Base-by-base conservation (phyloP, 2,888 invertebrate species). In the Microlaimidae sp. region DNA sequence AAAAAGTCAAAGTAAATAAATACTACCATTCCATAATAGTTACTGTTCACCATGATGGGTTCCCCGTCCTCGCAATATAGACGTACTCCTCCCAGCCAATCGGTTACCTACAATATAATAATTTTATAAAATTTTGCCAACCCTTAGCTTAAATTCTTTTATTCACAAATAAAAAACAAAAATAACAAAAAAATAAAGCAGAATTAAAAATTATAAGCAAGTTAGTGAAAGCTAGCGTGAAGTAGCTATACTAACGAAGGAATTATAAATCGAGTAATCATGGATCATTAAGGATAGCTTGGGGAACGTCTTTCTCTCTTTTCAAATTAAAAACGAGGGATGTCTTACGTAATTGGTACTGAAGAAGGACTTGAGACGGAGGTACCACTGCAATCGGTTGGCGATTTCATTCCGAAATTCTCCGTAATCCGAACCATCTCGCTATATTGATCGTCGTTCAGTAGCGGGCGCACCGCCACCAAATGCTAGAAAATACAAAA, bases 41-140 rank as follows among this genome's bases (percentile, higher is more conserved):
- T 97, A 45, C 90, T 90, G 76, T 95, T 95, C 58, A 97, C 86
- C 85, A 97, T 92, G 47, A 97, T 78, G 0, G 95, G 89, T 1
- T 87, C n/a, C 84, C 54, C 97, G 80, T 19, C 93, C 92, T 52
- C 92, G 78, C 29, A 97, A 78, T n/a, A 71, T 97, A 97, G 23
- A 97, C 92, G 70, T 90, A 97, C 72, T 97, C 93, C 73, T 97
- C 97, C 97, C 97, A 97, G n/a, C 97, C 97, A 97, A 80, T 99
- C 97, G 1, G 92, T 90, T 0, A 95, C 92, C 75, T 93, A 59
- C 1, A 32, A 32, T 13, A n/a, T n/a, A n/a, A n/a, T n/a, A n/a
- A n/a, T n/a, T n/a, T n/a, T n/a, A n/a, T n/a, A 45, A 17, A 17
- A n/a, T 45, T 43, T 49, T 28, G 17, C 17, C 48, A 17, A 38